Percentiles rank a stretch among this genome's conserved stretches.
Evolutionary conservation across 2,797 vertebrate species (phyloP).

Genomic region (Poeciliopsis presidionis): DNA sequence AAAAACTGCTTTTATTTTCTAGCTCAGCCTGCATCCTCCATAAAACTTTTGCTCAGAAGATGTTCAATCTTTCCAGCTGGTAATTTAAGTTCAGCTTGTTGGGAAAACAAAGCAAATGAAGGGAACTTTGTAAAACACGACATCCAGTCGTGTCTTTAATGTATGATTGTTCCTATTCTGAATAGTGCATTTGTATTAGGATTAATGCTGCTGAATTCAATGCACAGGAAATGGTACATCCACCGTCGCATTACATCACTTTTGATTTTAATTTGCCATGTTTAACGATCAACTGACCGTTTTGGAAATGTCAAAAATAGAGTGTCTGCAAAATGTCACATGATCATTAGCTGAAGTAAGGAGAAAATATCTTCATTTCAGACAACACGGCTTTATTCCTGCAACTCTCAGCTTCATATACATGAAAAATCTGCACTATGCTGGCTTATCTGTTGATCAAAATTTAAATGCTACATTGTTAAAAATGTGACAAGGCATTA

Average conservation of each 20-base stretch:
- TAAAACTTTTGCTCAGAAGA: background rate
- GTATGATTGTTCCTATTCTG: background rate
- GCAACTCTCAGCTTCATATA: background rate
- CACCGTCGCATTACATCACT: background rate
- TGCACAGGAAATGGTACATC: background rate
- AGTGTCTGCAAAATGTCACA: background rate
- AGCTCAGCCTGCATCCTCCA: background rate
- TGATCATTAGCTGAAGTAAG: background rate
- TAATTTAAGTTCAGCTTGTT: background rate
- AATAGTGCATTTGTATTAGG: background rate
- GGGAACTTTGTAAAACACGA: background rate
- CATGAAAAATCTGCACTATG: background rate
- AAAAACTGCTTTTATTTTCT: background rate
- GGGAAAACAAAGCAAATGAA: background rate
- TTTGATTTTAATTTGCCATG: background rate
- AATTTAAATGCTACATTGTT: background rate
- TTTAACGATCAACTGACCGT: background rate
- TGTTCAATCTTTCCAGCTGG: background rate
- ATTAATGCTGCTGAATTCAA: background rate
- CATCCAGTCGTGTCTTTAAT: background rate
- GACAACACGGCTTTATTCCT: background rate
- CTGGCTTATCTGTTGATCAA: background rate
- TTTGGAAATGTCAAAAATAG: background rate
- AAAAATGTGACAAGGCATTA: background rate
- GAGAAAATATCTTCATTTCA: background rate